Evolutionary conservation across 2,113 vertebrate species (phyloP).

Genomic region (Menura novaehollandiae): DNA sequence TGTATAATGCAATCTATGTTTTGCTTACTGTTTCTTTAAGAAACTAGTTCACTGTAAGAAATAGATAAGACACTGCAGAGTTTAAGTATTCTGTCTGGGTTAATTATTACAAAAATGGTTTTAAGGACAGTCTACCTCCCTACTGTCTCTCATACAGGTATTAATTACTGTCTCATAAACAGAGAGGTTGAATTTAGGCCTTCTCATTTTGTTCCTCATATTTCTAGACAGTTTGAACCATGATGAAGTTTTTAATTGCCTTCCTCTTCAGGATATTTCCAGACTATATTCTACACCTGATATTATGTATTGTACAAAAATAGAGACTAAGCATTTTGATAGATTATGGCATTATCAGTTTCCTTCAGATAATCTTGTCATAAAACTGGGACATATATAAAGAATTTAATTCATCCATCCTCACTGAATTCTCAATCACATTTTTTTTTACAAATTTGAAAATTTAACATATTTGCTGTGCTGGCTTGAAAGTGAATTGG

Average conservation of each 20-base stretch:
- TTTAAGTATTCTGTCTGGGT: neutral
- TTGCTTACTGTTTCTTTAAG: neutral
- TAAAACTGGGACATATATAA: neutral
- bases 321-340: neutral
- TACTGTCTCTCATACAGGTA: neutral
- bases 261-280: neutral
- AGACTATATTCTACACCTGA: neutral
- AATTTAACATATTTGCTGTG: neutral
- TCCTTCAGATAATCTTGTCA: neutral
- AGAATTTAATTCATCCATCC: neutral
- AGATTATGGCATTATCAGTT: neutral
- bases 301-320: neutral
- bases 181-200: neutral
- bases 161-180: neutral
- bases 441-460: neutral
- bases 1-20: neutral
- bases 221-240: neutral
- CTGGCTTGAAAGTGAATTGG: too few species aligned
- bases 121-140: neutral
- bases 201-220: neutral
- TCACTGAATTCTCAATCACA: neutral
- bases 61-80: accelerated
- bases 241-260: neutral
- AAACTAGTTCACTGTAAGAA: neutral
- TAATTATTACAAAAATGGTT: neutral